Evolutionary conservation across 2,113 vertebrate species (phyloP).

Genomic region (Cinclus mexicanus): DNA sequence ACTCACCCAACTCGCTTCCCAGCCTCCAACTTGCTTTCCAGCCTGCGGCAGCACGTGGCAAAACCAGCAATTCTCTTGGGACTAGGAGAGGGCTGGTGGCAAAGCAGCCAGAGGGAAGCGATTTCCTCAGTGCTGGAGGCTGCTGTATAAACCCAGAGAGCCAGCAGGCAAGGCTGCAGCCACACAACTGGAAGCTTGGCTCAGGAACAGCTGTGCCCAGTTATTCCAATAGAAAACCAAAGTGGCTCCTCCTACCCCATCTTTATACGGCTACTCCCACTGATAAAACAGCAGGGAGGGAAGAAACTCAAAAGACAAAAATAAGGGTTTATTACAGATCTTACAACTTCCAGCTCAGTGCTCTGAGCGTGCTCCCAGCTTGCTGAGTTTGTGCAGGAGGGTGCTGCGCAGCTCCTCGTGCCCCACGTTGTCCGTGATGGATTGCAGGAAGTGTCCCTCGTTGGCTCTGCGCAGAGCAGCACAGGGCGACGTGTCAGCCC

Average conservation of each 20-base stretch:
- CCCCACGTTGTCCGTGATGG: constrained; percentile 81
- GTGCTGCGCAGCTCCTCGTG: constrained; percentile 80
- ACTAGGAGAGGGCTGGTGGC: neutral
- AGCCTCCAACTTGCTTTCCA: neutral
- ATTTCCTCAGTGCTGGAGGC: neutral
- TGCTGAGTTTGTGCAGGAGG: constrained; percentile 90
- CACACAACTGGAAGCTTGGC: neutral
- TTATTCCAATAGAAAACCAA: neutral
- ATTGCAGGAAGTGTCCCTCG: constrained; percentile 85
- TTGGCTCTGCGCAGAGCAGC: constrained; percentile 81
- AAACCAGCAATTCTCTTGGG: neutral
- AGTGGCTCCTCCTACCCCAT: neutral
- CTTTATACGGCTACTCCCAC: fast-evolving
- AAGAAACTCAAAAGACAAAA: neutral
- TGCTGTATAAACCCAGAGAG: neutral
- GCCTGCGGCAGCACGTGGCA: neutral
- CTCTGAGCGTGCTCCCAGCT: constrained; percentile 67
- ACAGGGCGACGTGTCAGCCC: constrained; percentile 71
- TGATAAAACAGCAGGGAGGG: neutral
- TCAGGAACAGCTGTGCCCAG: neutral
- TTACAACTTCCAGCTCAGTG: neutral
- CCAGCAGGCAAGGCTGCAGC: neutral
- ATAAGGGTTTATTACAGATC: constrained; percentile 59
- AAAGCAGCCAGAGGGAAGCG: neutral
- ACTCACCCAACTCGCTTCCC: neutral